Base-by-base conservation (phyloP, 1,140 invertebrate species). In the Drosophila sturtevanti region DNA sequence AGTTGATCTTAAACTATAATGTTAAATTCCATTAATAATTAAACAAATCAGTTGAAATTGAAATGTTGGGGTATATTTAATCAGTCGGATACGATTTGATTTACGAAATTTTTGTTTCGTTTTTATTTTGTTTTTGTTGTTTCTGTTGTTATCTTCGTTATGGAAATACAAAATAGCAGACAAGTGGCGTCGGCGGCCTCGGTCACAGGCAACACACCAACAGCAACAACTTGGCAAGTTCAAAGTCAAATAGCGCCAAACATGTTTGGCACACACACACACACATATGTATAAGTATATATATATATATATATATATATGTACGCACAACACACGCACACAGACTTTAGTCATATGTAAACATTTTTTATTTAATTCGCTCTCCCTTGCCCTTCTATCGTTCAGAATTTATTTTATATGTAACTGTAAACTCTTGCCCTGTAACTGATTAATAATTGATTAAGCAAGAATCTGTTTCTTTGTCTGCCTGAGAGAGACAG, bases 171-270 rank as follows among this genome's bases (percentile, higher is more conserved):
- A 21, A 18, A 48, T 48, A 48, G 18, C 41, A 16, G 14, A 44
- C 16, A 44, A 6, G 14, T 14, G 6, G 4, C n/a, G 4, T 4
- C 38, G 22, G 27, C 16, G 41, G 14, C 41, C 41, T 48, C 41
- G 41, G 7, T 48, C 21, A 48, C 41, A 48, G n/a, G n/a, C n/a
- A 44, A 9, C 16, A 44, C 16, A 18, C 41, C 41, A 44, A 44
- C 38, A 44, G 9, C 41, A 74, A 67, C 24, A 41, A 60, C 34
- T 54, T 41, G 9, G 65, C 81, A 86, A 84, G 81, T 84, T 84
- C 81, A 84, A 84, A 84, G 81, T 84, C 81, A 68, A 67, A 48
- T 63, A 58, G 18, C 56, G 24, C 52, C 72, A 77, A 80, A 84
- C 72, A 86, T 85, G 68, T 85, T 84, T 86, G 63, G 69, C 34